phyloP scores from a whole-genome alignment of 2,888 invertebrate genomes.

The Aricia artaxerxes region DNA sequence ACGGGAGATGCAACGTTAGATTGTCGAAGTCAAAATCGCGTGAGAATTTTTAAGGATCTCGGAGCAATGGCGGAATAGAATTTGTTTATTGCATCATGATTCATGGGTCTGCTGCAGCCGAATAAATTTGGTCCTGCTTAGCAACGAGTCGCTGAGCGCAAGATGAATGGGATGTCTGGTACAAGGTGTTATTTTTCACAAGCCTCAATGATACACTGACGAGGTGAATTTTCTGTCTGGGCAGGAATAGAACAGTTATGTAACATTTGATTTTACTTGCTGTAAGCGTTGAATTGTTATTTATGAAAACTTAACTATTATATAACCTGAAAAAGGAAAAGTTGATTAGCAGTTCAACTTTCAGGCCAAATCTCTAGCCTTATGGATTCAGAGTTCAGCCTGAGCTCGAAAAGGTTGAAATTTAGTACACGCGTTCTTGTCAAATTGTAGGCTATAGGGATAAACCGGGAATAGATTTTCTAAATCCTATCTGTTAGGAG shows the following conservation, averaged over 20 bases:
- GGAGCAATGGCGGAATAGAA: constrained; percentile 60
- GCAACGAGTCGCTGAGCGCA: constrained; percentile 34
- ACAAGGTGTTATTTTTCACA: background rate
- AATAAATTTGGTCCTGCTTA: constrained; percentile 59
- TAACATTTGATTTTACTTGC: background rate
- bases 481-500: no score
- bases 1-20: constrained; percentile 21
- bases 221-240: background rate
- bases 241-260: background rate
- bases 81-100: constrained; percentile 72
- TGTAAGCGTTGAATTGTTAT: background rate
- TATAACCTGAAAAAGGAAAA: no score
- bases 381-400: no score
- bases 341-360: no score
- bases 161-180: background rate
- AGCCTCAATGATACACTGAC: background rate
- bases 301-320: no score
- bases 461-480: no score
- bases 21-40: constrained; percentile 48
- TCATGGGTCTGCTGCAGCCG: constrained; percentile 75
- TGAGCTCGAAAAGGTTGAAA: no score
- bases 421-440: no score
- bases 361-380: no score
- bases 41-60: constrained; percentile 43
- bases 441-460: no score